Conservation (phyloP, 1,140 invertebrate genomes). For the Saccostrea echinata region DNA sequence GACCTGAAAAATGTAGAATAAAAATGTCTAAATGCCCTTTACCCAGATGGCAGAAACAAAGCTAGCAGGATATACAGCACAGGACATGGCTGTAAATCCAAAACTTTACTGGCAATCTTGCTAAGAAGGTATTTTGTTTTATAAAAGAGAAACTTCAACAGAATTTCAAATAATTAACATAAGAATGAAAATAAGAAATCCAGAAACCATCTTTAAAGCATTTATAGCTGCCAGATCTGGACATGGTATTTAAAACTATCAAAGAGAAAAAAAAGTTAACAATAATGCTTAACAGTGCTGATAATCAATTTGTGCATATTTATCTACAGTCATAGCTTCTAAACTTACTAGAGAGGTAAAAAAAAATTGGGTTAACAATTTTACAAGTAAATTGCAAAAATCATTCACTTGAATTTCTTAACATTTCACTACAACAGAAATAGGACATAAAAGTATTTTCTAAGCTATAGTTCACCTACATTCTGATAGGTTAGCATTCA, state of each 20-base stretch:
- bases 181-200: conserved; percentile 1
- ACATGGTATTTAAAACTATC: neutral
- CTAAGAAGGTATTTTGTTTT: neutral
- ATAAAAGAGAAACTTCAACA: neutral
- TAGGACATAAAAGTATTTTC: no score
- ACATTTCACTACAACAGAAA: no score
- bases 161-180: neutral
- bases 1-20: neutral
- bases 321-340: neutral
- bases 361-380: no score
- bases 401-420: no score
- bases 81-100: neutral
- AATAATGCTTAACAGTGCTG: neutral
- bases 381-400: no score
- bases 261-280: neutral
- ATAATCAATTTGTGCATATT: neutral
- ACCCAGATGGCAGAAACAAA: neutral
- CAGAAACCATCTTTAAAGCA: neutral
- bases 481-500: no score
- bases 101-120: neutral
- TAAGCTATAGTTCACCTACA: no score
- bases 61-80: neutral
- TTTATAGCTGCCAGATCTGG: conserved; percentile 14
- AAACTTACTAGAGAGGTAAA: neutral
- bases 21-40: conserved; percentile 12